These are phyloP conservation scores for Hemistola chrysoprasaria DNA, from an alignment of 2,888 invertebrate species.

Conservation along the genomic window DNA sequence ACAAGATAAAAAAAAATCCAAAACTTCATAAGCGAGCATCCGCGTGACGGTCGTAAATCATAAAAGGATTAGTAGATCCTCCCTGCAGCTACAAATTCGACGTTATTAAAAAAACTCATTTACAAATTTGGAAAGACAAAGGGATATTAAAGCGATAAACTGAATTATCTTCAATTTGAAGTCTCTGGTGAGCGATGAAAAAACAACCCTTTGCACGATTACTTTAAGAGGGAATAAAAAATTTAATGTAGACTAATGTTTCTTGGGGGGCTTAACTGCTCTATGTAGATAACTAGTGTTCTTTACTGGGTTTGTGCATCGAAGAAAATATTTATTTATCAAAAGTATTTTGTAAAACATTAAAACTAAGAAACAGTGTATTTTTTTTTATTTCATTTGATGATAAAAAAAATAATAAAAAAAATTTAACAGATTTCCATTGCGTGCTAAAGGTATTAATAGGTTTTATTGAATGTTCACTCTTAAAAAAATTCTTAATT, in stretches of 20 bases:
- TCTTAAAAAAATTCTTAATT: too few relatives aligned
- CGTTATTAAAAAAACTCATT: slow-evolving; percentile 81
- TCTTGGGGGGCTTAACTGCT: slow-evolving; percentile 18
- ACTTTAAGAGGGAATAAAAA: slow-evolving; percentile 28
- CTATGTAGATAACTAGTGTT: slow-evolving; percentile 9
- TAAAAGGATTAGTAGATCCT: slow-evolving; percentile 57
- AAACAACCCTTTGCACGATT: slow-evolving; percentile 31
- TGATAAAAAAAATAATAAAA: too few relatives aligned
- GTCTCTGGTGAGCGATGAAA: slow-evolving; percentile 53
- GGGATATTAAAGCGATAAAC: slow-evolving; percentile 77
- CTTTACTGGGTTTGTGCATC: not conserved
- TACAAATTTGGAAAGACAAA: slow-evolving; percentile 79
- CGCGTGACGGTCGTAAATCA: slow-evolving; percentile 61
- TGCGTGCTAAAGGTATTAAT: too few relatives aligned
- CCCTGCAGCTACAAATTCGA: slow-evolving; percentile 67
- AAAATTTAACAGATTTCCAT: too few relatives aligned
- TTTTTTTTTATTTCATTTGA: too few relatives aligned
- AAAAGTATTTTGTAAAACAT: not conserved
- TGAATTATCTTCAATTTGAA: slow-evolving; percentile 62
- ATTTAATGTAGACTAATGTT: slow-evolving; percentile 20
- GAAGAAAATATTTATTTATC: too few relatives aligned
- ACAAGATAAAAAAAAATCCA: slow-evolving; percentile 33
- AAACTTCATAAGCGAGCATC: slow-evolving; percentile 47
- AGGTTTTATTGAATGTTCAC: too few relatives aligned
- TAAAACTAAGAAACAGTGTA: too few relatives aligned